Evolutionary conservation across 2,113 vertebrate genomes (phyloP).

Genomic region (Elgaria multicarinata): DNA sequence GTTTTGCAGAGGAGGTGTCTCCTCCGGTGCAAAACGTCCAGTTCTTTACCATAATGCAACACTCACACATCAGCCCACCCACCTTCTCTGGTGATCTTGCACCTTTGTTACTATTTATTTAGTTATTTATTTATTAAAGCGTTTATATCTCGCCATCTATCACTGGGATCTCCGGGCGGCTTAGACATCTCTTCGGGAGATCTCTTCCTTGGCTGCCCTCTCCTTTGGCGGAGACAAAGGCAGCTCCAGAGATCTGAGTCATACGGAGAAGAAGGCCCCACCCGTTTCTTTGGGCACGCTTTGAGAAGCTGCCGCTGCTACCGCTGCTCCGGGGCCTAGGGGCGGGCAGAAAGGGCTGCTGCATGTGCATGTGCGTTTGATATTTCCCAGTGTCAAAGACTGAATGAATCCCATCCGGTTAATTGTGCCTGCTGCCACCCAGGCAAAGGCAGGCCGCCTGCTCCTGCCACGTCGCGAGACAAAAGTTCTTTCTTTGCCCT

Average conservation of each 20-base stretch:
- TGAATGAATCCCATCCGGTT: constrained; percentile 59
- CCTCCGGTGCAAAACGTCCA: too few relatives aligned
- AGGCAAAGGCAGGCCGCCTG: constrained; percentile 43
- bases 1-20: too few relatives aligned
- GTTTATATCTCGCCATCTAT: too few relatives aligned
- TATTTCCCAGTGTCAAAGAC: constrained; percentile 46
- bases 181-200: constrained; percentile 3
- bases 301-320: constrained; percentile 44
- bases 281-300: constrained; percentile 28
- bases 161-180: too few relatives aligned
- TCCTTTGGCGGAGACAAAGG: constrained; percentile 35
- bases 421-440: constrained; percentile 58
- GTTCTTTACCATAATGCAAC: neutral
- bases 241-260: constrained; percentile 37
- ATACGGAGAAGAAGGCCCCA: constrained; percentile 32
- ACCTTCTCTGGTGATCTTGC: neutral
- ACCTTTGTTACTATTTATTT: constrained; percentile 35
- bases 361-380: neutral
- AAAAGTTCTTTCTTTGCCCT: constrained; percentile 68
- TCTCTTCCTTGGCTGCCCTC: constrained; percentile 13
- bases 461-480: constrained; percentile 55
- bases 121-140: too few relatives aligned
- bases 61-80: constrained; percentile 6
- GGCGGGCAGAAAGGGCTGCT: neutral
- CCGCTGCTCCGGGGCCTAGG: neutral